A percentile compares a stretch with the other conserved stretches of the same genome.
Evolutionary conservation across 53 echinoderm and acorn worm genomes (phyloP).

Genomic region (Patiria pectinifera): DNA sequence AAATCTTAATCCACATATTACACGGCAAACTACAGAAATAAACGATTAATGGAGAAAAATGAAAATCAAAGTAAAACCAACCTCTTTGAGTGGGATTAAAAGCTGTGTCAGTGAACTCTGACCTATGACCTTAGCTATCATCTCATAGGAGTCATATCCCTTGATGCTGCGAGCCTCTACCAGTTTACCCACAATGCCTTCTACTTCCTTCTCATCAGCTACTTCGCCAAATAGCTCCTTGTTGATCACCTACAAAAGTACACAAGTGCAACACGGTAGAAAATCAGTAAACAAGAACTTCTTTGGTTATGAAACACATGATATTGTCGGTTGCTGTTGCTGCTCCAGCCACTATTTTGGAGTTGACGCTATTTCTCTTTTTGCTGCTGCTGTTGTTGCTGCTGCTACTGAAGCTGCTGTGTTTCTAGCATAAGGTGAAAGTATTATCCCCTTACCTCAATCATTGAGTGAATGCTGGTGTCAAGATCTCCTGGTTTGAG

Average conservation of each 20-base stretch:
- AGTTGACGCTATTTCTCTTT: too few species aligned
- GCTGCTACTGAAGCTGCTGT: too few species aligned
- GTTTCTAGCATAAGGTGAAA: neutral
- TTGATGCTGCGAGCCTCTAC: constrained; percentile 87
- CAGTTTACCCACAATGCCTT: constrained; percentile 91
- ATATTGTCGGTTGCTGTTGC: too few species aligned
- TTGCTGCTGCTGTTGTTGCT: too few species aligned
- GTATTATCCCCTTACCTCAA: constrained; percentile 40
- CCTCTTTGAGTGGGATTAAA: constrained; percentile 92
- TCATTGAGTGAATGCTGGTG: constrained; percentile 51
- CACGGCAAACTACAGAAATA: too few species aligned
- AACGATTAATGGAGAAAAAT: too few species aligned
- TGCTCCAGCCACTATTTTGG: too few species aligned
- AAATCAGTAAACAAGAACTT: too few species aligned
- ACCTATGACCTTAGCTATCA: constrained; percentile 86
- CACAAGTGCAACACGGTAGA: neutral
- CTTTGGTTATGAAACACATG: too few species aligned
- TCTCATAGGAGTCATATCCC: constrained; percentile 89
- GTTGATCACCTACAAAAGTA: constrained; percentile 76
- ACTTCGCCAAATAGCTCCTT: constrained; percentile 90
- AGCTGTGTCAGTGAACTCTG: constrained; percentile 79
- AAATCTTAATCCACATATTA: too few species aligned
- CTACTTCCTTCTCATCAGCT: constrained; percentile 95
- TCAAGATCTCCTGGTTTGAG: constrained; percentile 83
- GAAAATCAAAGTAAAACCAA: constrained; percentile 38